phyloP scores from a whole-genome alignment of 1,140 invertebrate species.

The Lycorma delicatula region DNA sequence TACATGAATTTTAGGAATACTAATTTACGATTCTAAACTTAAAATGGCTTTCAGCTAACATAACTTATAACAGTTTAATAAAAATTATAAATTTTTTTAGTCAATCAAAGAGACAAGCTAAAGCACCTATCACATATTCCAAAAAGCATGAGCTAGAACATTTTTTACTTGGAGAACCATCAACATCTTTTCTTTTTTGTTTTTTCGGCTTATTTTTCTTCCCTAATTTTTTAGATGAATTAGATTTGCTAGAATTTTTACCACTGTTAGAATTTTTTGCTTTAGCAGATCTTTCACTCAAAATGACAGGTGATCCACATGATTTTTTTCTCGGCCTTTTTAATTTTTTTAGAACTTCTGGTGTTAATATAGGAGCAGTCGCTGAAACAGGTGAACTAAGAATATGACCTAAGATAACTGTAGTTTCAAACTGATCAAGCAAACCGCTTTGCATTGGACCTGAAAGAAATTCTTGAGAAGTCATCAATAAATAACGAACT shows the following conservation, averaged over 20 bases:
- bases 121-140: conserved; percentile 37
- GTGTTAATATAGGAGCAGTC: conserved; percentile 14
- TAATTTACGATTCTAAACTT: no score
- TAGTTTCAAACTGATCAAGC: conserved; percentile 35
- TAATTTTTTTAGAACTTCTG: conserved; percentile 11
- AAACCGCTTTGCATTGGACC: conserved; percentile 39
- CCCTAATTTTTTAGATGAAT: conserved; percentile 11
- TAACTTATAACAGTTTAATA: neutral
- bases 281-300: neutral
- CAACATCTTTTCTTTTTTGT: conserved; percentile 31
- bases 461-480: conserved; percentile 46
- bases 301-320: neutral
- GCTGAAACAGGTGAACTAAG: conserved; percentile 12
- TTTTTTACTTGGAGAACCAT: conserved; percentile 38
- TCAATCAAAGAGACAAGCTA: conserved; percentile 42
- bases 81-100: neutral
- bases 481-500: conserved; percentile 55
- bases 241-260: no score
- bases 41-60: conserved; percentile 3
- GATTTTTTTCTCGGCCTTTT: conserved; percentile 4
- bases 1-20: no score
- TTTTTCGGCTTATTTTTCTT: conserved; percentile 6
- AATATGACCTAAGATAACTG: conserved; percentile 27
- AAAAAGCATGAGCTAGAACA: conserved; percentile 38
- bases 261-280: neutral